phyloP scores from a whole-genome alignment of 1,140 invertebrate species.

The Camponotus vicinus region DNA sequence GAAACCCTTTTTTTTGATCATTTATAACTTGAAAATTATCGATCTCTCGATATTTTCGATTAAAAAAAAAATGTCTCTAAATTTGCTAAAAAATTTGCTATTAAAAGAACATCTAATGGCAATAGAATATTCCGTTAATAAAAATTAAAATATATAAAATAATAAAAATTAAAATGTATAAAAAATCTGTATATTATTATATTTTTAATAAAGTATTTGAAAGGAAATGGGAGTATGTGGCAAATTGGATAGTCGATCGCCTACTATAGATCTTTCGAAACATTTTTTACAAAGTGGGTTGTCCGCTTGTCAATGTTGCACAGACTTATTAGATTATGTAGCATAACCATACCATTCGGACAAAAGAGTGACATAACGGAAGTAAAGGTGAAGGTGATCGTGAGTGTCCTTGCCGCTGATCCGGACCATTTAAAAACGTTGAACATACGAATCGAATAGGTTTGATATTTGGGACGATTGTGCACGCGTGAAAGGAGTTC shows the following conservation, averaged over 20 bases:
- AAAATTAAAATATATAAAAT: neutral
- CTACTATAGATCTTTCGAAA: neutral
- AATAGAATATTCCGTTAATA: neutral
- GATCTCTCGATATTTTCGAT: no score
- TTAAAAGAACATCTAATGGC: no score
- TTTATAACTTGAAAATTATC: no score
- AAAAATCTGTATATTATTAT: neutral
- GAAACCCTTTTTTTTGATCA: no score
- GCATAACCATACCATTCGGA: neutral
- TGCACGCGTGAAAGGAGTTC: neutral
- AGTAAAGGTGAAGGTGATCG: conserved; percentile 52
- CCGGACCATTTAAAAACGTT: conserved; percentile 1
- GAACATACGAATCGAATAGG: neutral
- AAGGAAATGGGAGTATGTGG: neutral
- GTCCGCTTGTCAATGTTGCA: neutral
- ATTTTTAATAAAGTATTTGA: neutral
- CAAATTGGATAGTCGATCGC: neutral
- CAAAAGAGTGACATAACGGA: neutral
- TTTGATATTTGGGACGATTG: neutral
- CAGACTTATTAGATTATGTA: neutral
- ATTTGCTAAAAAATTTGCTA: no score
- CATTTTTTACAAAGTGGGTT: neutral
- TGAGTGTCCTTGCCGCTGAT: conserved; percentile 8
- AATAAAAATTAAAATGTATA: neutral
- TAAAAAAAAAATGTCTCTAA: no score